Evolutionary conservation across 1,140 invertebrate species (phyloP).

Genomic region (Drosophila varians): DNA sequence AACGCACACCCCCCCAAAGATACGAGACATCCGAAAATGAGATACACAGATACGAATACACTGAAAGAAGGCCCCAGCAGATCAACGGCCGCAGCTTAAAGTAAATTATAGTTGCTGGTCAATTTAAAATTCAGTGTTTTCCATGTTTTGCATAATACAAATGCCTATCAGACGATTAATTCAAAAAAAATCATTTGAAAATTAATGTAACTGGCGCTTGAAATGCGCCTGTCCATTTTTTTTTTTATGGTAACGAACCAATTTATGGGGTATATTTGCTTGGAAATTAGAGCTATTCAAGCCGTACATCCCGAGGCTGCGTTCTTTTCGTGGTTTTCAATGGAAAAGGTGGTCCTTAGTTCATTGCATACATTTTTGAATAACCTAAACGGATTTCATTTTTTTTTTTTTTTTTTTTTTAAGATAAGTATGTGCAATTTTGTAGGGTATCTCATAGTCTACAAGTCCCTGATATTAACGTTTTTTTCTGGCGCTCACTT

Average conservation of each 20-base stretch:
- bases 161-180: slow-evolving; percentile 62
- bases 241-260: not conserved
- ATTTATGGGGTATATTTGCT: slow-evolving; percentile 1
- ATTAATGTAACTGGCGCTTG: slow-evolving; percentile 79
- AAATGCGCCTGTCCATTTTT: slow-evolving; percentile 53
- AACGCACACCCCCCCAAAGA: slow-evolving; percentile 37
- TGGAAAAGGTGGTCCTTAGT: no score
- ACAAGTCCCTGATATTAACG: not conserved
- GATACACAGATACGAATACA: slow-evolving; percentile 9
- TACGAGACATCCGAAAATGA: not conserved
- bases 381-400: no score
- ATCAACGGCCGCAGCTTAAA: slow-evolving; percentile 67
- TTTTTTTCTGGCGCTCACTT: slow-evolving; percentile 22
- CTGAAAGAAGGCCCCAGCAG: slow-evolving; percentile 13
- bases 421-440: no score
- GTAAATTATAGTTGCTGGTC: slow-evolving; percentile 63
- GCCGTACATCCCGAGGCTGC: not conserved
- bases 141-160: slow-evolving; percentile 82
- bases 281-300: not conserved
- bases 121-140: slow-evolving; percentile 79
- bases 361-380: no score
- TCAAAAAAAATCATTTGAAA: slow-evolving; percentile 49
- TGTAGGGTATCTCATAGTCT: not conserved
- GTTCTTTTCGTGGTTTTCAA: not conserved
- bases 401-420: no score